A percentile compares a stretch with the other conserved stretches of the same genome.
These are phyloP conservation scores for Sitobion miscanthi DNA, from an alignment of 1,140 invertebrate genomes.

Conservation along the genomic window DNA sequence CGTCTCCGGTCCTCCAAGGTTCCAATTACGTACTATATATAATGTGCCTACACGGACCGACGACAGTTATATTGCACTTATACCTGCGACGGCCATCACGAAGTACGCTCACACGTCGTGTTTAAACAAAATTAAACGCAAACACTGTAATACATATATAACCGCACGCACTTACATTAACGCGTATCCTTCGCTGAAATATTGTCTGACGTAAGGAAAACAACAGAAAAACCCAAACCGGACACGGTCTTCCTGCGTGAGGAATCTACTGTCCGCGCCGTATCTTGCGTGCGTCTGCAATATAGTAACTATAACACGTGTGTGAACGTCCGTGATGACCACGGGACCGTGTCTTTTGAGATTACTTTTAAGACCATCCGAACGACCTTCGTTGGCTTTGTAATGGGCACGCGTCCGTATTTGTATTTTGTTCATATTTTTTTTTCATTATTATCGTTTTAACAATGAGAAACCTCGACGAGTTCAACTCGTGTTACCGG, in stretches of 20 bases:
- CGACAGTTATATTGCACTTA: background rate
- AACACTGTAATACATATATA: background rate
- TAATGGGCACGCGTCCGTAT: background rate
- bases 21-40: background rate
- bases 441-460: background rate
- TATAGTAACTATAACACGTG: background rate
- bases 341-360: constrained; percentile 28
- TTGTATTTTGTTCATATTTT: background rate
- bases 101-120: background rate
- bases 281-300: background rate
- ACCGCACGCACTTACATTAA: background rate
- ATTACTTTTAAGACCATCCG: background rate
- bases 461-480: background rate
- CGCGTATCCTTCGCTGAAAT: background rate
- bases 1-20: background rate
- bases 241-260: background rate
- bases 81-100: background rate
- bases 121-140: background rate
- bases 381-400: background rate
- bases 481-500: background rate
- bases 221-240: background rate
- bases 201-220: background rate
- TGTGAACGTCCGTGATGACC: constrained; percentile 41
- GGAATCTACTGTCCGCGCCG: background rate
- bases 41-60: background rate